phyloP scores from a whole-genome alignment of 2,113 vertebrate genomes.

The Nibea coibor region DNA sequence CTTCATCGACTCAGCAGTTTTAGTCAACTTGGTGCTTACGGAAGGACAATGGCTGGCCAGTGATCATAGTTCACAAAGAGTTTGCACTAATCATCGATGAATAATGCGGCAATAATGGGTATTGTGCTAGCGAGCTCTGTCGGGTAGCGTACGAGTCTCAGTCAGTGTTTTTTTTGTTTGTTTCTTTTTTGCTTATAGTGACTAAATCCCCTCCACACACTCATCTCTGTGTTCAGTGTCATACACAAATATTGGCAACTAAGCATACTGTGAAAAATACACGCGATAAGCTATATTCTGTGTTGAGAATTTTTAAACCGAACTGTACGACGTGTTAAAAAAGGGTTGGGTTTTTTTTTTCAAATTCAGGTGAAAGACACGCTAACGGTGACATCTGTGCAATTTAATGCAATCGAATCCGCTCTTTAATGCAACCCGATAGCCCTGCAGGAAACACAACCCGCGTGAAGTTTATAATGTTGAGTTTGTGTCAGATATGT shows the following conservation, averaged over 20 bases:
- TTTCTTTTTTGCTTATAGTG: slow-evolving; percentile 30
- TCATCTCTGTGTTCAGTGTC: slow-evolving; percentile 35
- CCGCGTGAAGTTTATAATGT: slow-evolving; percentile 23
- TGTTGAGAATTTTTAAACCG: slow-evolving; percentile 21
- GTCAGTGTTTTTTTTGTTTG: slow-evolving; percentile 9
- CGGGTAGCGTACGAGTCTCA: slow-evolving; percentile 23
- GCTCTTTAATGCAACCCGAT: slow-evolving; percentile 19
- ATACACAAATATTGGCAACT: slow-evolving; percentile 49
- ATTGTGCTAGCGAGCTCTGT: slow-evolving; percentile 39
- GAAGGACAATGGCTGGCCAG: slow-evolving; percentile 58
- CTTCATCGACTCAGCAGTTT: slow-evolving; percentile 62
- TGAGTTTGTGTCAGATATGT: slow-evolving; percentile 26
- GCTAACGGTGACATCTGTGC: slow-evolving; percentile 4
- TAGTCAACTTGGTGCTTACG: slow-evolving; percentile 60
- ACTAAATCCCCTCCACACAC: slow-evolving; percentile 28
- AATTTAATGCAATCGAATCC: slow-evolving; percentile 49
- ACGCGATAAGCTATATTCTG: slow-evolving; percentile 55
- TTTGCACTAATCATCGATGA: slow-evolving; percentile 75
- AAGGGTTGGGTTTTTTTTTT: slow-evolving; percentile 14
- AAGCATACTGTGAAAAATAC: slow-evolving; percentile 66
- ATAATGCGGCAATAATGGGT: slow-evolving; percentile 69
- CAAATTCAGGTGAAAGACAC: slow-evolving; percentile 6
- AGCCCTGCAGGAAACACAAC: slow-evolving; percentile 41
- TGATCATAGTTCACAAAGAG: slow-evolving; percentile 57
- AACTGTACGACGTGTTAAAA: background rate